Conservation (phyloP, 2,797 vertebrate genomes). For the Distichodus sexfasciatus region DNA sequence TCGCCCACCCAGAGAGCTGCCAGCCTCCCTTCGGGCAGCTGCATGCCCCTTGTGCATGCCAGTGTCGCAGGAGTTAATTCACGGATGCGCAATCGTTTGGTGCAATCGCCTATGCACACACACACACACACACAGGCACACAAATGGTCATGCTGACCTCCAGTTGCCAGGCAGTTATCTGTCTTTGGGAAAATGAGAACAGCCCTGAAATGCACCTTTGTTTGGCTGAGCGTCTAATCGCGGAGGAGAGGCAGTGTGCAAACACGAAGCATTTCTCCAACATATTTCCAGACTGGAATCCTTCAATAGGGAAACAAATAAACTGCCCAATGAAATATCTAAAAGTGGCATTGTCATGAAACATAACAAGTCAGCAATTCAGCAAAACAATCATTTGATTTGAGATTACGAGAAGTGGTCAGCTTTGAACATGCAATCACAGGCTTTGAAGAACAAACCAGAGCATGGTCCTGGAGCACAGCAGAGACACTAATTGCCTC, state of each 20-base stretch:
- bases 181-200: constrained; percentile 48
- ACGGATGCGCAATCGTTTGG: not conserved
- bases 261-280: constrained; percentile 38
- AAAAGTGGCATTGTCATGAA: not conserved
- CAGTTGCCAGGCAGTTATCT: constrained; percentile 71
- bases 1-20: constrained; percentile 68
- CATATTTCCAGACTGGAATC: constrained; percentile 47
- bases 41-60: constrained; percentile 54
- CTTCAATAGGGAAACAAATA: constrained; percentile 20
- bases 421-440: constrained; percentile 7
- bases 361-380: not conserved
- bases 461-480: constrained; percentile 13
- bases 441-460: constrained; percentile 21
- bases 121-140: constrained; percentile 19
- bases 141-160: constrained; percentile 30
- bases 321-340: not conserved
- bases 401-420: not conserved
- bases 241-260: constrained; percentile 43
- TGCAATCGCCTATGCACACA: constrained; percentile 39
- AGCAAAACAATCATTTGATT: constrained; percentile 13
- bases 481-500: constrained; percentile 38
- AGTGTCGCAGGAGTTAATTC: constrained; percentile 32
- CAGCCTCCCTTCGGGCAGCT: constrained; percentile 80
- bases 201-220: constrained; percentile 49
- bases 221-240: constrained; percentile 54